phyloP scores from a whole-genome alignment of 2,113 vertebrate species.

The Amia ocellicauda region DNA sequence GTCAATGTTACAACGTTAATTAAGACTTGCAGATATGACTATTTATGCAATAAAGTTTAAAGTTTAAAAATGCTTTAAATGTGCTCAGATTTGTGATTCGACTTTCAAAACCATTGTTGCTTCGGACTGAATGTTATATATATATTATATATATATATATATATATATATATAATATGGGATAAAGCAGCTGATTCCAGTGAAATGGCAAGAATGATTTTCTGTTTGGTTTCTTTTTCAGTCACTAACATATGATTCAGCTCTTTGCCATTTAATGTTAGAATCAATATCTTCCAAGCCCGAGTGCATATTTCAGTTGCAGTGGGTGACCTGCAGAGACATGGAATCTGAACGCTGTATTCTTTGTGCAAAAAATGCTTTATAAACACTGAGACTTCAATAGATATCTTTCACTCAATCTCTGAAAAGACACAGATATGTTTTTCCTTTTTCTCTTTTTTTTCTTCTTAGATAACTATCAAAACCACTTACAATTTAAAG shows the following conservation, averaged over 20 bases:
- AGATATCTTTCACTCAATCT: neutral
- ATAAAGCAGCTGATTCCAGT: neutral
- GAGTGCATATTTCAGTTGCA: slow-evolving; percentile 20
- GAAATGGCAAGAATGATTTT: neutral
- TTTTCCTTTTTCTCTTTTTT: no score
- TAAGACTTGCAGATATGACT: no score
- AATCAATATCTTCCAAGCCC: slow-evolving; percentile 10
- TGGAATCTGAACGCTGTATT: neutral
- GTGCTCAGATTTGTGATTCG: no score
- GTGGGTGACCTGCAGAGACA: neutral
- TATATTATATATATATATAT: neutral
- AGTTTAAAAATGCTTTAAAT: no score
- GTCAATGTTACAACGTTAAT: no score
- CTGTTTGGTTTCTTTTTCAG: neutral
- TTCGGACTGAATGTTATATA: neutral
- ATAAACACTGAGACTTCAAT: neutral
- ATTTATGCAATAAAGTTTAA: no score
- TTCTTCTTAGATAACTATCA: no score
- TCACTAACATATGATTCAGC: neutral
- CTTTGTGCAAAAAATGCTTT: neutral
- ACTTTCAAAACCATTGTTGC: neutral
- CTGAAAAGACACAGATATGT: no score
- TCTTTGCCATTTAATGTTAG: slow-evolving; percentile 4
- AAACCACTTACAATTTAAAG: no score
- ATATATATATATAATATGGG: neutral